Percentiles rank a stretch among this genome's conserved stretches.
phyloP scores from a whole-genome alignment of 2,888 invertebrate genomes.

The Trichogramma evanescens region DNA sequence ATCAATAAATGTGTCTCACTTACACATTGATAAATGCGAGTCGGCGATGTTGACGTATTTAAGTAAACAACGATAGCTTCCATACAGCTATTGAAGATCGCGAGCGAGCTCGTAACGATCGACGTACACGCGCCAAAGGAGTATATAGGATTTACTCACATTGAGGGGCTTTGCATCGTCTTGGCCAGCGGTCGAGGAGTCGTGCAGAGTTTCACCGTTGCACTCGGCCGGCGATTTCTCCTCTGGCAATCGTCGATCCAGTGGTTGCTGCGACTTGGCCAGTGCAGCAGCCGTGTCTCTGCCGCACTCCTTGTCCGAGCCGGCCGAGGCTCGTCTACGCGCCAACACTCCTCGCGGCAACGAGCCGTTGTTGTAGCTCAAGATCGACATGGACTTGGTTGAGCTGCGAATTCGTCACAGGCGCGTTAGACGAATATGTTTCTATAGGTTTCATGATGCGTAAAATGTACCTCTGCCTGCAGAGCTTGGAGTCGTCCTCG shows the following conservation, averaged over 20 bases:
- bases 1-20: too few relatives aligned
- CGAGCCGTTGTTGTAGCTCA: constrained; percentile 27
- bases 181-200: not conserved
- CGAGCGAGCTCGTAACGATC: not conserved
- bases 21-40: too few relatives aligned
- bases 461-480: constrained; percentile 23
- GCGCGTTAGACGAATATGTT: not conserved
- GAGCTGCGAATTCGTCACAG: constrained; percentile 24
- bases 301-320: constrained; percentile 9
- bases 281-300: not conserved
- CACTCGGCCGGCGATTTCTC: constrained; percentile 18
- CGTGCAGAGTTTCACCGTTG: constrained; percentile 2
- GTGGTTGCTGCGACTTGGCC: not conserved
- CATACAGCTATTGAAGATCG: not conserved
- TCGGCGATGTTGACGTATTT: too few relatives aligned
- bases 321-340: constrained; percentile 24
- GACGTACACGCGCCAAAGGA: not conserved
- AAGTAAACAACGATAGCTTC: not conserved
- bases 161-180: not conserved
- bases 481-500: constrained; percentile 36
- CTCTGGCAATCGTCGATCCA: constrained; percentile 20
- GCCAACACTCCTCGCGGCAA: constrained; percentile 24
- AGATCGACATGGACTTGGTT: constrained; percentile 28
- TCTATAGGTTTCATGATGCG: not conserved
- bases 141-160: constrained; percentile 3